Evolutionary conservation across 2,888 invertebrate species (phyloP).

Genomic region (Calliopum simillimum): DNA sequence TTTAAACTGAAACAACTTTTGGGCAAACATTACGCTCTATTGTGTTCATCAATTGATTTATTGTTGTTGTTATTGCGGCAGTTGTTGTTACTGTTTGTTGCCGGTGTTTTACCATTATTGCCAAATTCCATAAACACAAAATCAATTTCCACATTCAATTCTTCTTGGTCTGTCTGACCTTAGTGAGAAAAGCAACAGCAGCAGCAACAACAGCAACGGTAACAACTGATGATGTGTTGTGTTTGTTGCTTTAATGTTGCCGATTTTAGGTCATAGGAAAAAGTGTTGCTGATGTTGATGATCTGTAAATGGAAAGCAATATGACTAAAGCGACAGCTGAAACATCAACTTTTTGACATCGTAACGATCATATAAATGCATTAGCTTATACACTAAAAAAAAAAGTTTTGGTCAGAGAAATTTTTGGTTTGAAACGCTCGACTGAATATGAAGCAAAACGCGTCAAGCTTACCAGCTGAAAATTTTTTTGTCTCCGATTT

Average conservation of each 20-base stretch:
- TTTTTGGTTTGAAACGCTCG: no score
- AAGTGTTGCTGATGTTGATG: neutral
- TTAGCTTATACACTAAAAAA: no score
- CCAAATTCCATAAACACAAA: conserved; percentile 21
- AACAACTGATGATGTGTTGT: neutral
- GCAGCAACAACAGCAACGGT: neutral
- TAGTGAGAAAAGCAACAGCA: neutral
- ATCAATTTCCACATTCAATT: neutral
- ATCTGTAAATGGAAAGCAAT: no score
- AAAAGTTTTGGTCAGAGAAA: no score
- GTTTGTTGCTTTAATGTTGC: conserved; percentile 21
- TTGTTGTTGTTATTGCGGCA: neutral
- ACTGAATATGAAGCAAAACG: no score
- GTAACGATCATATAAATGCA: no score
- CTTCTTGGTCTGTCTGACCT: neutral
- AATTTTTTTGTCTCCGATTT: no score
- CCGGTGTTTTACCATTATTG: neutral
- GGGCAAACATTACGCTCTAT: no score
- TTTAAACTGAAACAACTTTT: no score
- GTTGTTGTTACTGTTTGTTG: conserved; percentile 1
- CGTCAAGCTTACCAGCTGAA: no score
- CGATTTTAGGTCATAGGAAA: conserved; percentile 31
- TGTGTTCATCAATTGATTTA: conserved; percentile 11
- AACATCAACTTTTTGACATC: no score
- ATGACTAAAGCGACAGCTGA: no score